phyloP scores from a whole-genome alignment of 1,140 invertebrate species.

The Ditylenchus dipsaci region DNA sequence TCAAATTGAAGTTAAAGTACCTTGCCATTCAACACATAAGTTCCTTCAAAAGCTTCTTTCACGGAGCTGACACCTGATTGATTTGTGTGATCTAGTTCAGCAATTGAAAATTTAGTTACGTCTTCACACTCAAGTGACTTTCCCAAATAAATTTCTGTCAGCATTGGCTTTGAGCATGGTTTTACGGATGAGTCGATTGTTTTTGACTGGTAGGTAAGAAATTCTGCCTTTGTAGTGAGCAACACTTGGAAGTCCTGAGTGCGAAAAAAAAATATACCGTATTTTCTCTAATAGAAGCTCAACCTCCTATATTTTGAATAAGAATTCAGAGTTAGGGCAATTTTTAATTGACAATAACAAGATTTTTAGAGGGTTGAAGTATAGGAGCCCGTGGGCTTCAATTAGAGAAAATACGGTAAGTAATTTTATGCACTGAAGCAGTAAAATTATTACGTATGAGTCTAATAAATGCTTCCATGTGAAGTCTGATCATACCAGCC shows the following conservation, averaged over 20 bases:
- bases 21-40: background rate
- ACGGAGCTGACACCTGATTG: slow-evolving; percentile 9
- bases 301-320: too few relatives aligned
- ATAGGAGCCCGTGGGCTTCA: background rate
- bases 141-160: slow-evolving; percentile 34
- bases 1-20: background rate
- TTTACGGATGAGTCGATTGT: slow-evolving; percentile 26
- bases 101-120: background rate
- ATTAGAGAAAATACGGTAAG: too few relatives aligned
- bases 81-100: background rate
- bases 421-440: background rate
- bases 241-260: slow-evolving; percentile 42
- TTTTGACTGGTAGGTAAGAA: slow-evolving; percentile 44
- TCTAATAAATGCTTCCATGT: slow-evolving; percentile 48
- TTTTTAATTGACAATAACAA: too few relatives aligned
- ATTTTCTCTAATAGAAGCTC: slow-evolving; percentile 1
- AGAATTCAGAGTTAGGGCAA: too few relatives aligned
- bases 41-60: slow-evolving; percentile 22
- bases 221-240: slow-evolving; percentile 40
- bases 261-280: background rate
- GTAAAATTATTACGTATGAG: slow-evolving; percentile 34
- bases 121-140: slow-evolving; percentile 28
- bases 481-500: slow-evolving; percentile 39
- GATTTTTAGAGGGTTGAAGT: too few relatives aligned
- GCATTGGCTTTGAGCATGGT: slow-evolving; percentile 37